A percentile compares a stretch with the other conserved stretches of the same genome.
These are phyloP conservation scores for Mellivora capensis DNA, from an alignment of 2,113 vertebrate genomes.

Conservation along the genomic window DNA sequence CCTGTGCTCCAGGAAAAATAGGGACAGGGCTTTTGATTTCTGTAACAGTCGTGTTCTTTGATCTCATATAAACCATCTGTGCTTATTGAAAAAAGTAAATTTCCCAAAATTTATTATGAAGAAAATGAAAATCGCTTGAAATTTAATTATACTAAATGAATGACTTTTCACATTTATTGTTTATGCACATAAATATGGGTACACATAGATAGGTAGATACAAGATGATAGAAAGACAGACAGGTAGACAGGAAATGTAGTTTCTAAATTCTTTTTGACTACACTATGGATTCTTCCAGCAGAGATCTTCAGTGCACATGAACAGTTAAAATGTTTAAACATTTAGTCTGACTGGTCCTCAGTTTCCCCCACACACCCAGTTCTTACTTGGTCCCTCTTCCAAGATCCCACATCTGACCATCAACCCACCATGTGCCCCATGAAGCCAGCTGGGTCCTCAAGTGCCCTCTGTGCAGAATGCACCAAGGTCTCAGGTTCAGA, in stretches of 20 bases:
- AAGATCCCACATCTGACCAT: background rate
- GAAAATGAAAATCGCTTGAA: background rate
- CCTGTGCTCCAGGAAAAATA: background rate
- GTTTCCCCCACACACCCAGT: background rate
- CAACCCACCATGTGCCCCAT: background rate
- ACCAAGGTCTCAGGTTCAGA: accelerated
- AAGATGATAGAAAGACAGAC: background rate
- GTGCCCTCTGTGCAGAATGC: background rate
- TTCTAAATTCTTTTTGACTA: background rate
- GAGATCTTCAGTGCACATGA: background rate
- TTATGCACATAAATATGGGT: background rate
- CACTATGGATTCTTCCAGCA: background rate
- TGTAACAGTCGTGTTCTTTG: background rate
- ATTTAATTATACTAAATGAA: background rate
- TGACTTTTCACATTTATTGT: background rate
- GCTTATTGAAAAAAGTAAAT: background rate
- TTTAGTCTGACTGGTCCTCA: background rate
- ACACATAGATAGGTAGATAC: background rate
- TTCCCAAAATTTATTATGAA: background rate
- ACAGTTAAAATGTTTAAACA: background rate
- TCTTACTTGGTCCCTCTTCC: background rate
- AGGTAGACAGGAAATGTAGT: background rate
- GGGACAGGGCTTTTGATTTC: background rate
- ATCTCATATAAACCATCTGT: background rate
- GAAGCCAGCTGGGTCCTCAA: accelerated